Percentiles rank a stretch among this genome's conserved stretches.
These are phyloP conservation scores for Furcula furcula DNA, from an alignment of 2,888 invertebrate genomes.

Conservation along the genomic window DNA sequence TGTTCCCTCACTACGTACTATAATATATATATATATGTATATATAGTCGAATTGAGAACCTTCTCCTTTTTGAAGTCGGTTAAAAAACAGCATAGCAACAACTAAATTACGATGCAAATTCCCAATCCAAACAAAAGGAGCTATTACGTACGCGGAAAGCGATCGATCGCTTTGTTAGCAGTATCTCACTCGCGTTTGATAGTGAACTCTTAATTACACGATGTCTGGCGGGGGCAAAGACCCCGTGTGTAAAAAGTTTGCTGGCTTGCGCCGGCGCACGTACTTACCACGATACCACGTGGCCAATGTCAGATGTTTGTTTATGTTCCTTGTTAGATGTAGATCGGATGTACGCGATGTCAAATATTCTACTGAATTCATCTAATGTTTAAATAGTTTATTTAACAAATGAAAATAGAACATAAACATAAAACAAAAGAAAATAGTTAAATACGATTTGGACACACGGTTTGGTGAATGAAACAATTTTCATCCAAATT, in stretches of 20 bases:
- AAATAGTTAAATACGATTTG: too few relatives aligned
- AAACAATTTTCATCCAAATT: too few relatives aligned
- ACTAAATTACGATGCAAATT: background rate
- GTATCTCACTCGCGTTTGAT: constrained; percentile 21
- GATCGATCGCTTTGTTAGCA: constrained; percentile 3
- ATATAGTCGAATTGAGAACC: too few relatives aligned
- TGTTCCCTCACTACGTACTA: too few relatives aligned
- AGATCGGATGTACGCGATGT: constrained; percentile 6
- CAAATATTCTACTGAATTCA: constrained; percentile 1
- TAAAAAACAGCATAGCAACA: background rate
- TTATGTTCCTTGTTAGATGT: constrained; percentile 17
- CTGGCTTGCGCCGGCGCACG: constrained; percentile 11
- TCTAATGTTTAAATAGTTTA: background rate
- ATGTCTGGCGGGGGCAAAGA: constrained; percentile 26
- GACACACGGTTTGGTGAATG: too few relatives aligned
- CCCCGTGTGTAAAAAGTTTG: constrained; percentile 38
- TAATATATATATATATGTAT: too few relatives aligned
- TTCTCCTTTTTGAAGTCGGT: too few relatives aligned
- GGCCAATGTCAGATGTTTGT: constrained; percentile 22
- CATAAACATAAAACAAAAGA: too few relatives aligned
- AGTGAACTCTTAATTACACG: constrained; percentile 45
- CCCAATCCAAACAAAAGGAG: constrained; percentile 5
- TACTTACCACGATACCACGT: constrained; percentile 26
- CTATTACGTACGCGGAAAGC: constrained; percentile 6
- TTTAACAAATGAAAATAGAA: too few relatives aligned